Evolutionary conservation across 2,797 vertebrate genomes (phyloP).

Genomic region (Aplochiton taeniatus): DNA sequence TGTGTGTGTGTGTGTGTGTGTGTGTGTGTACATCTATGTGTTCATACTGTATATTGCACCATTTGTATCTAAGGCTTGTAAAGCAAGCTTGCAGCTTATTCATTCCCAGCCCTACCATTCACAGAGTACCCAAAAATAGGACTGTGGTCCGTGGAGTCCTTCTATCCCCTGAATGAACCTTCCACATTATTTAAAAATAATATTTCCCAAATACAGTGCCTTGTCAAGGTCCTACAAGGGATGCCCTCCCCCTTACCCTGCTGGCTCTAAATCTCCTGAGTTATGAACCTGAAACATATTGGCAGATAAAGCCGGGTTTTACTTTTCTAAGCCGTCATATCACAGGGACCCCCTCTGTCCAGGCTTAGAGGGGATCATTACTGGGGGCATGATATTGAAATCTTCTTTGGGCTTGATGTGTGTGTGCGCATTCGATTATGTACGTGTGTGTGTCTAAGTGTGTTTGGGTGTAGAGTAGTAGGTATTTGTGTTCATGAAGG

Average conservation of each 20-base stretch:
- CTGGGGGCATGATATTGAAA: slow-evolving; percentile 1
- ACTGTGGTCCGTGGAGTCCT: too few relatives aligned
- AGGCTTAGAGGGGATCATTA: neutral
- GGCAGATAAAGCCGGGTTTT: neutral
- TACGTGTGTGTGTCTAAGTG: neutral
- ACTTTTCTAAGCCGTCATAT: neutral
- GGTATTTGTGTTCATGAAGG: too few relatives aligned
- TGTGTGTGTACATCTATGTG: slow-evolving; percentile 37
- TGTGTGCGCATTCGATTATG: neutral
- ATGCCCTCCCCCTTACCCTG: neutral
- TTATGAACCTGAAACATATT: neutral
- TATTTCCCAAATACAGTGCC: too few relatives aligned
- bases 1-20: slow-evolving; percentile 15
- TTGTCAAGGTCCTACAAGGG: neutral
- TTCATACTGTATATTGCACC: neutral
- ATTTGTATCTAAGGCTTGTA: too few relatives aligned
- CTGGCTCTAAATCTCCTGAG: too few relatives aligned
- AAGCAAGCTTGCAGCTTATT: too few relatives aligned
- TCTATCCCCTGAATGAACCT: neutral
- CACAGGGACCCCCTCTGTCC: neutral
- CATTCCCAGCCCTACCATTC: too few relatives aligned
- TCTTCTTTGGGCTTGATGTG: slow-evolving; percentile 2
- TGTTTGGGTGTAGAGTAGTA: neutral
- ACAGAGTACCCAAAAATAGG: too few relatives aligned
- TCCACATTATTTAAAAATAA: too few relatives aligned